A percentile compares a stretch with the other conserved stretches of the same genome.
phyloP scores from a whole-genome alignment of 2,113 vertebrate genomes.

The Scomber colias region DNA sequence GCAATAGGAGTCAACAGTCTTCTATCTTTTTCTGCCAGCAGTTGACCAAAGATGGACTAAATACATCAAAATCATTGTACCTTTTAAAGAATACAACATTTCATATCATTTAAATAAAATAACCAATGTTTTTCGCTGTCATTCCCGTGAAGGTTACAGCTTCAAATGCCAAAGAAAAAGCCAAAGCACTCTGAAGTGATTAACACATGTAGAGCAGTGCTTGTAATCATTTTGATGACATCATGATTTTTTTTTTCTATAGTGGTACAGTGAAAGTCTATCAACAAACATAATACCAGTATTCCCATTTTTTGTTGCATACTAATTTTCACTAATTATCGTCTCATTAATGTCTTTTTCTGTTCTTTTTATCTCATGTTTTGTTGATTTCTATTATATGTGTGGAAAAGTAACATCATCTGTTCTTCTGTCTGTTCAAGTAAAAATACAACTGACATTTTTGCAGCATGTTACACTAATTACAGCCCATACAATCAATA shows the following conservation, averaged over 20 bases:
- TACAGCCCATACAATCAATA: conserved; percentile 1
- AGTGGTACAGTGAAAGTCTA: conserved; percentile 13
- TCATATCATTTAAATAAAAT: conserved; percentile 13
- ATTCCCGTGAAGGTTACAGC: conserved; percentile 10
- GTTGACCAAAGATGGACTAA: conserved; percentile 14
- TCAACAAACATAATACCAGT: neutral
- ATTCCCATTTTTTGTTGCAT: neutral
- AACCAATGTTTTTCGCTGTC: conserved; percentile 10
- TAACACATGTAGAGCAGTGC: conserved; percentile 2
- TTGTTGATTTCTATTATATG: neutral
- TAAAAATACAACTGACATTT: conserved; percentile 7
- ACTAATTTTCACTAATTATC: conserved; percentile 2
- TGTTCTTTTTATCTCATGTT: neutral
- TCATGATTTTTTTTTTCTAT: neutral
- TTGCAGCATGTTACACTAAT: conserved; percentile 5
- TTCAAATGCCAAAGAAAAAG: conserved; percentile 60
- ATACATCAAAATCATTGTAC: neutral
- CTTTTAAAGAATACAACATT: neutral
- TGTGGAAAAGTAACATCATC: neutral
- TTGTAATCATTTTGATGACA: neutral
- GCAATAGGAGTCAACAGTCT: fast-evolving
- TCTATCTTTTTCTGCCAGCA: conserved; percentile 8
- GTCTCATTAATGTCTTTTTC: neutral
- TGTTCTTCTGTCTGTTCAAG: conserved; percentile 8
- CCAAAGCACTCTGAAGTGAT: conserved; percentile 1